A percentile compares a stretch with the other conserved stretches of the same genome.
phyloP scores from a whole-genome alignment of 2,888 invertebrate species.

The Limnephilus rhombicus region DNA sequence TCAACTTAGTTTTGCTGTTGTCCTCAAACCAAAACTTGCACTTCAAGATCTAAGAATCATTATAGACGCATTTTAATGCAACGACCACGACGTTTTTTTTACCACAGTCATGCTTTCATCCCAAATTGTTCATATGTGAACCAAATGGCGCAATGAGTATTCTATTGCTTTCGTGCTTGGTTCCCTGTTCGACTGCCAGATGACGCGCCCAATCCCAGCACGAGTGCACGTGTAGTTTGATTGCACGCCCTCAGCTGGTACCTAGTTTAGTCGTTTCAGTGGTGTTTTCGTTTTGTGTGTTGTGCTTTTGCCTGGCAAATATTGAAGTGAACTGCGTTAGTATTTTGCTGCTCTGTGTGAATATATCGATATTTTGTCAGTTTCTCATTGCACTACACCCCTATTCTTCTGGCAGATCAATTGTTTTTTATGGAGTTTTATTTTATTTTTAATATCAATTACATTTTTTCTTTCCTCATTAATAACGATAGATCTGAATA shows the following conservation, averaged over 20 bases:
- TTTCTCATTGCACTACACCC: not conserved
- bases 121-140: not conserved
- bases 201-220: not conserved
- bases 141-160: not conserved
- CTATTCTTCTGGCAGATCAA: not conserved
- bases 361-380: conserved; percentile 27
- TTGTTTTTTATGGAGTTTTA: not conserved
- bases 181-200: conserved; percentile 30
- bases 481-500: conserved; percentile 20
- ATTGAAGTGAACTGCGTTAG: conserved; percentile 25
- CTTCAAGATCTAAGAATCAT: not conserved
- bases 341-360: conserved; percentile 12
- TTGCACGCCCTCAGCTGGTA: conserved; percentile 32
- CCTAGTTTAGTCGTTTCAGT: conserved; percentile 10
- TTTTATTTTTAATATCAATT: not conserved
- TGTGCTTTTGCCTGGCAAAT: conserved; percentile 31
- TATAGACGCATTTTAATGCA: not conserved
- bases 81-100: not conserved
- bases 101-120: not conserved
- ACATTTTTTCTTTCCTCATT: not conserved
- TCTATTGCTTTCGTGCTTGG: not conserved
- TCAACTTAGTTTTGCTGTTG: not conserved
- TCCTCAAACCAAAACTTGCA: not conserved
- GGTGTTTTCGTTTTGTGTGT: conserved; percentile 20
- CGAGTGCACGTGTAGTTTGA: conserved; percentile 30